Evolutionary conservation across 1,140 invertebrate species (phyloP).

Genomic region (Archivesica marissinica): DNA sequence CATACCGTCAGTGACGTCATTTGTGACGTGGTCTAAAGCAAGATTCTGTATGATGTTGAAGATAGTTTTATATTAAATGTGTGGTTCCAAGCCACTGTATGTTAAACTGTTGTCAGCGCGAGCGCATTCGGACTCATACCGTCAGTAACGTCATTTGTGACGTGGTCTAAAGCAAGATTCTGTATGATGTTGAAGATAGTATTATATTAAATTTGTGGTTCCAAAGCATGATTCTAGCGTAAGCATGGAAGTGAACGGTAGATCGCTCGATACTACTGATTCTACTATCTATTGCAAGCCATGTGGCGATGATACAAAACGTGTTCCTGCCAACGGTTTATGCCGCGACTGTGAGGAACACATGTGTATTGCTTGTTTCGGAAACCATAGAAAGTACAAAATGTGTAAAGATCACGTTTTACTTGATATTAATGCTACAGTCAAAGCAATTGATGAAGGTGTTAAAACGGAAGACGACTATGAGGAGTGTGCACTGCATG

Average conservation of each 20-base stretch:
- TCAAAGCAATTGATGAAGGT: neutral
- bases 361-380: neutral
- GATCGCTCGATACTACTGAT: neutral
- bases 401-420: neutral
- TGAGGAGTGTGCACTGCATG: neutral
- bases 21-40: no score
- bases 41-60: no score
- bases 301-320: neutral
- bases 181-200: no score
- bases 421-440: neutral
- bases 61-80: no score
- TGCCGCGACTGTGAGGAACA: neutral
- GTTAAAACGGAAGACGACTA: neutral
- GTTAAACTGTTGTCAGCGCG: no score
- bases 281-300: neutral
- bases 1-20: no score
- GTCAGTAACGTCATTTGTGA: no score
- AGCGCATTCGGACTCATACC: no score
- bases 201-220: no score
- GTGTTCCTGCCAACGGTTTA: neutral
- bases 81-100: no score
- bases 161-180: no score
- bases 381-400: neutral
- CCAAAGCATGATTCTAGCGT: no score
- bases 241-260: neutral